phyloP scores from a whole-genome alignment of 2,888 invertebrate species.

The Philhelius pedissequus region DNA sequence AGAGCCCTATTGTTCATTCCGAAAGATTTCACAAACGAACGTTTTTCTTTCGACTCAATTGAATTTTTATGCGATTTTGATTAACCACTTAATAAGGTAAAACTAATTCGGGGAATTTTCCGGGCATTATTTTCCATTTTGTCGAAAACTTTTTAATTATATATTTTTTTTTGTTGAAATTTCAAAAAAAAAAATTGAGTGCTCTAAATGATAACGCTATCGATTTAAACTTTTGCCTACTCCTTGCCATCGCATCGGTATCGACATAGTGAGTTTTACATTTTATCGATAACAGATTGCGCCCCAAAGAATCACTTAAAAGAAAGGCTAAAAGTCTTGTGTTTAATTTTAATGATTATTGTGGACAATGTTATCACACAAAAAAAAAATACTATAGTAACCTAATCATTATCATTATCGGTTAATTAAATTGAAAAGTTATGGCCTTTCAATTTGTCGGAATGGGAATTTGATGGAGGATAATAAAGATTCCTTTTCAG shows the following conservation, averaged over 20 bases:
- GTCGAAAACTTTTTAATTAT: background rate
- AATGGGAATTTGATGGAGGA: conserved; percentile 47
- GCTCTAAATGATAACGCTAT: conserved; percentile 41
- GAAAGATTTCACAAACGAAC: background rate
- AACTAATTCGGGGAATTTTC: conserved; percentile 28
- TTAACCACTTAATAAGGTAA: conserved; percentile 35
- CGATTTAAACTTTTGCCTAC: background rate
- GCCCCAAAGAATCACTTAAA: background rate
- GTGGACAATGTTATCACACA: conserved; percentile 37
- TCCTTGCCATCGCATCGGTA: background rate
- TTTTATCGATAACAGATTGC: conserved; percentile 19
- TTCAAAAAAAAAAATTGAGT: conserved; percentile 7
- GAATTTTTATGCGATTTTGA: conserved; percentile 42
- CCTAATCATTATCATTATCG: conserved; percentile 19
- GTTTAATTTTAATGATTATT: conserved; percentile 39
- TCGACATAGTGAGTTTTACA: background rate
- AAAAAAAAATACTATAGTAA: background rate
- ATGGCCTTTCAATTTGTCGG: conserved; percentile 59
- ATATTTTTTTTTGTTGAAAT: background rate
- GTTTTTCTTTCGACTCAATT: conserved; percentile 20
- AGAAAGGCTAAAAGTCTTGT: background rate
- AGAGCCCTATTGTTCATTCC: background rate
- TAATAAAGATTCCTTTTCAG: conserved; percentile 35
- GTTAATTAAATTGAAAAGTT: conserved; percentile 56
- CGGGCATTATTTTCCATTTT: background rate